Evolutionary conservation across 1,140 invertebrate species (phyloP).

Genomic region (Ooceraea biroi): DNA sequence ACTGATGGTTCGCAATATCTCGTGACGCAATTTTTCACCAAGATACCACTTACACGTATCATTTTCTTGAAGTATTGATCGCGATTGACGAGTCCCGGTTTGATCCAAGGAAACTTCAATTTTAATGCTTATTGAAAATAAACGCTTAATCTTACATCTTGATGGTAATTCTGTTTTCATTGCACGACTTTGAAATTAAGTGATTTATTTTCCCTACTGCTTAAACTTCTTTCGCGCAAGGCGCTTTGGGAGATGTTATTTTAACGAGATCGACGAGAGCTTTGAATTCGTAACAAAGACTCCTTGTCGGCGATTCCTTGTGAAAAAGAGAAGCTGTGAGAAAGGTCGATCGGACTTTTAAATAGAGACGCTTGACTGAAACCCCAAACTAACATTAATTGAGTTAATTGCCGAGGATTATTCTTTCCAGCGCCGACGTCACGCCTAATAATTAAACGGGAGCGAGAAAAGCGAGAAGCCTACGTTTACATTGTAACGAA

Average conservation of each 20-base stretch:
- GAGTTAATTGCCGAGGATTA: conserved; percentile 38
- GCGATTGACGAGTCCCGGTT: neutral
- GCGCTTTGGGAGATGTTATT: neutral
- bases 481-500: neutral
- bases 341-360: conserved; percentile 53
- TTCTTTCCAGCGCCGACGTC: conserved; percentile 14
- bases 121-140: neutral
- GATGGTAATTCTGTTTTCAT: neutral
- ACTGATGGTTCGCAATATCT: neutral
- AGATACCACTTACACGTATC: conserved; percentile 32
- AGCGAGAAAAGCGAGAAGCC: neutral
- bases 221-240: conserved; percentile 20
- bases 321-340: neutral
- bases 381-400: conserved; percentile 37
- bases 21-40: neutral
- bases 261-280: conserved; percentile 31
- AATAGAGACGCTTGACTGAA: conserved; percentile 31
- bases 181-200: neutral
- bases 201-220: neutral
- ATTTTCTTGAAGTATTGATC: neutral
- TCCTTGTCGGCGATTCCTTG: neutral
- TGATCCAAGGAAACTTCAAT: neutral
- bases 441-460: conserved; percentile 14
- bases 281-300: conserved; percentile 23
- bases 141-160: neutral